phyloP scores from a whole-genome alignment of 92 coral and sea anemone genomes.

The Blastomussa wellsi region DNA sequence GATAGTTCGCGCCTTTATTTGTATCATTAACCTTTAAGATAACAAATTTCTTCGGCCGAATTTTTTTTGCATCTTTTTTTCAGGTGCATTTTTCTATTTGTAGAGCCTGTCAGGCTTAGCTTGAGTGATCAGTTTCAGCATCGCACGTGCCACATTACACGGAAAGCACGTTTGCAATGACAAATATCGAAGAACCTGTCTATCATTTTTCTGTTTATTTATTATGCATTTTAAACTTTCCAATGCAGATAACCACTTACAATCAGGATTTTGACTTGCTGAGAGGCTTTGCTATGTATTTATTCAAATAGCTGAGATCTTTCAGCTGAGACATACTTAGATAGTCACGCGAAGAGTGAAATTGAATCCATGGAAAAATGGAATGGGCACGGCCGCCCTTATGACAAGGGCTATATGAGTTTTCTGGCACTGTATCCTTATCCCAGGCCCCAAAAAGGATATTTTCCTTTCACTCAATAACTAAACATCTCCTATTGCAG shows the following conservation, averaged over 20 bases:
- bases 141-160: constrained; percentile 8
- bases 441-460: background rate
- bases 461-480: background rate
- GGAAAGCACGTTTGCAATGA: background rate
- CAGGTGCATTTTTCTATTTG: background rate
- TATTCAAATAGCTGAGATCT: background rate
- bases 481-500: background rate
- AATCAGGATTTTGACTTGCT: background rate
- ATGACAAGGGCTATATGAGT: background rate
- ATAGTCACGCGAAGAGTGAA: too few species aligned
- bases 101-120: background rate
- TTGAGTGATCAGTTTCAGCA: background rate
- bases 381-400: background rate
- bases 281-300: background rate
- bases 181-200: background rate
- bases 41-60: background rate
- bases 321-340: background rate
- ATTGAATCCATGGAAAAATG: background rate
- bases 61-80: background rate
- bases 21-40: background rate
- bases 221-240: background rate
- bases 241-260: background rate
- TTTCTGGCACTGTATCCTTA: background rate
- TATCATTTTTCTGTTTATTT: background rate
- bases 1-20: constrained; percentile 20